Conservation (phyloP, 1,140 invertebrate species). For the Lethrus apterus region DNA sequence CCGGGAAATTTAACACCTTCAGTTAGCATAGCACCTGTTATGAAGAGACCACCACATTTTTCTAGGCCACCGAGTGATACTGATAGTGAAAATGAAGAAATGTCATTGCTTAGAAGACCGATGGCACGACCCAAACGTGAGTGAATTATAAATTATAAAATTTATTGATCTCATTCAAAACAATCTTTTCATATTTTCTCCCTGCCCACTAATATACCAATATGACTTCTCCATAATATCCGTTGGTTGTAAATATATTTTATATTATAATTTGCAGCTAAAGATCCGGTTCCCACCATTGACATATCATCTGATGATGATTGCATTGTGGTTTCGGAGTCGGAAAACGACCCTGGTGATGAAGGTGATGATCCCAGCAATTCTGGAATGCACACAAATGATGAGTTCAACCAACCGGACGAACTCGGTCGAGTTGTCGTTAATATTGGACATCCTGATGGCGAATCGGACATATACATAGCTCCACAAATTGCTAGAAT, state of each 20-base stretch:
- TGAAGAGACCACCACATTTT: conserved; percentile 24
- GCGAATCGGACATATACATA: conserved; percentile 89
- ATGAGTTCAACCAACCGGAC: conserved; percentile 87
- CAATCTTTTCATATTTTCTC: too few species aligned
- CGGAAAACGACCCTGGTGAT: conserved; percentile 48
- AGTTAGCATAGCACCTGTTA: conserved; percentile 49
- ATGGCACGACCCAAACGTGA: conserved; percentile 21
- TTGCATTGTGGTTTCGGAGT: conserved; percentile 72
- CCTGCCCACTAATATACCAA: not conserved
- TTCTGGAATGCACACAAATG: conserved; percentile 75
- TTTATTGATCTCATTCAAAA: not conserved
- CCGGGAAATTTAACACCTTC: conserved; percentile 43
- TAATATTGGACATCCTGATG: conserved; percentile 90
- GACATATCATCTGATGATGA: conserved; percentile 67
- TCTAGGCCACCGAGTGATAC: conserved; percentile 14
- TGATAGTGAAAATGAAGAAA: conserved; percentile 30
- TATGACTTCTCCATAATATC: not conserved
- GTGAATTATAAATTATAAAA: conserved; percentile 14
- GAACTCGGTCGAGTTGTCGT: conserved; percentile 87
- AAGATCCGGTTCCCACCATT: conserved; percentile 49
- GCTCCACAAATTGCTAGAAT: conserved; percentile 85
- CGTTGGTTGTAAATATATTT: too few species aligned
- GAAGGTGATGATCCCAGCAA: conserved; percentile 51
- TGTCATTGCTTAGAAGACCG: conserved; percentile 6
- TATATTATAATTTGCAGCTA: conserved; percentile 20